Evolutionary conservation across 1,140 invertebrate genomes (phyloP), one percentile per base, ranked within the genome.

Genomic region (Diorhabda sublineata): DNA sequence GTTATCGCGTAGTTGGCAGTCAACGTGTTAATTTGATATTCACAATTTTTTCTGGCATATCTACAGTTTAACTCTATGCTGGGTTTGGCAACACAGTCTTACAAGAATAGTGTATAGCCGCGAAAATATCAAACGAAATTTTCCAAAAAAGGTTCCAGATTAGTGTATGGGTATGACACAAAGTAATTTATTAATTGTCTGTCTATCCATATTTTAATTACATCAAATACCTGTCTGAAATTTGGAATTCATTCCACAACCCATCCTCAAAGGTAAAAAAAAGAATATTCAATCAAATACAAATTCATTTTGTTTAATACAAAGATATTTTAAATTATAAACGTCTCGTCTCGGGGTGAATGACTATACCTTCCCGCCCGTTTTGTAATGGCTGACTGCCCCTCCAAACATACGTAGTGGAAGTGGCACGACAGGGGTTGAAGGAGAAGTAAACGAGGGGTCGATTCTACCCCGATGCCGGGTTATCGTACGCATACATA

Each of bases 281-380:
- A 4, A 52, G 47, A 52, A n/a, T n/a, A 52, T n/a, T n/a, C 47
- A n/a, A 52, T 52, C 47, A 52, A 52, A 52, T n/a, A 6, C 47
- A 52, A 52, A 52, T 52, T 52, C 47, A 52, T 52, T 52, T 64
- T 26, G 45, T 64, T 64, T 57, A 45, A 44, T 57, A 64, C 63
- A 64, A 64, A 64, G 63, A 64, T 64, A 64, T 9, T 56, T 45
- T 56, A 45, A 62, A 64, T 64, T 57, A 64, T 56, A 64, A 47
- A 45, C 47, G 63, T n/a, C 61, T 42, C 47, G 47, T 8, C n/a
- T 42, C 63, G 52, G 63, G 63, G 63, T 64, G 63, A 64, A 64
- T 11, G 63, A 64, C 45, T 45, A 64, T 45, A 56, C 45, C 45
- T 56, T 64, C 63, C 63, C 63, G 63, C 63, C 63, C 63, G 63